Percentiles rank a stretch among this genome's conserved stretches.
phyloP scores from a whole-genome alignment of 2,797 vertebrate species.

The Melanitta fusca region DNA sequence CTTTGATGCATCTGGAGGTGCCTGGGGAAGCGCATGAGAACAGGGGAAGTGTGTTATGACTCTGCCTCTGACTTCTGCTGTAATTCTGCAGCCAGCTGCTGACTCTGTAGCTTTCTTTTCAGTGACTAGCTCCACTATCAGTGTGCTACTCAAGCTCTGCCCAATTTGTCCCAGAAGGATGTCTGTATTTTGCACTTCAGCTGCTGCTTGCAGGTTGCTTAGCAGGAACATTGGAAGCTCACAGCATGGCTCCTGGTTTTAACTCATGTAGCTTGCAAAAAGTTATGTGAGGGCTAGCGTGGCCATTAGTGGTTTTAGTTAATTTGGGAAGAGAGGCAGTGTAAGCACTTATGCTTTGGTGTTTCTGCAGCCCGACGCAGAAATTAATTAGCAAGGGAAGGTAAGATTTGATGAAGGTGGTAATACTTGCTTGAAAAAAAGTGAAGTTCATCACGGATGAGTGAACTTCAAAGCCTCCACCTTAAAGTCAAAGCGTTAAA shows the following conservation, averaged over 20 bases:
- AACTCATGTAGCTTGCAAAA: background rate
- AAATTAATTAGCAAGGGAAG: background rate
- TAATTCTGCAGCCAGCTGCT: background rate
- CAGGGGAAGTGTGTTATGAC: background rate
- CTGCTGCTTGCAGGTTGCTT: slow-evolving; percentile 14
- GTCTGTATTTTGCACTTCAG: slow-evolving; percentile 10
- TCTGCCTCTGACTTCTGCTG: background rate
- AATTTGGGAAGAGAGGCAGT: background rate
- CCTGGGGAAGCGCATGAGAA: background rate
- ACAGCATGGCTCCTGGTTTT: background rate
- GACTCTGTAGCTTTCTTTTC: background rate
- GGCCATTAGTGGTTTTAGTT: fast-evolving
- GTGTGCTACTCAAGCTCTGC: background rate
- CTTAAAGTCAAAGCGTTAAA: background rate
- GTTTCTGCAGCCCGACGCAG: background rate
- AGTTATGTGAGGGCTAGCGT: background rate
- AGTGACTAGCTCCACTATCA: background rate
- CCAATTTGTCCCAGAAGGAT: background rate
- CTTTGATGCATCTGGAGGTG: background rate
- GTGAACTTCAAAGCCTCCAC: background rate
- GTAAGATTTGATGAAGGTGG: background rate
- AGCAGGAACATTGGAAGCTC: background rate
- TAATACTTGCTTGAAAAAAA: background rate
- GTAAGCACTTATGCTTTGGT: background rate
- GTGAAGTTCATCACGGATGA: background rate